Base-by-base conservation (phyloP, 2,113 vertebrate genomes). In the Litocranius walleri region DNA sequence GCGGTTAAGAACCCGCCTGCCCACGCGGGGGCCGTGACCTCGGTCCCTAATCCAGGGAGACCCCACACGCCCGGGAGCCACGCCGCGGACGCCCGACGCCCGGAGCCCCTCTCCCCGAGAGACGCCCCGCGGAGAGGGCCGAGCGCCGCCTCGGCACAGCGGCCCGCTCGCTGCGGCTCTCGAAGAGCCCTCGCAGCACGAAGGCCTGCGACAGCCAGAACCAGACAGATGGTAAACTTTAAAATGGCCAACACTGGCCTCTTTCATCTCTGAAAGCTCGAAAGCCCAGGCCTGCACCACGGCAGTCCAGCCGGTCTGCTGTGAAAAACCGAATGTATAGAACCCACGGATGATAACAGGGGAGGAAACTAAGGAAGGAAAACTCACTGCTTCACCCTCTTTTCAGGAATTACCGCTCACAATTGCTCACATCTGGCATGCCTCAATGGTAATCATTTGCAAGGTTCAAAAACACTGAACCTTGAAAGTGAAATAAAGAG, bases 401-500 rank as follows among this genome's bases (percentile, higher is more conserved):
- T 82, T 92, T 83, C 86, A 91, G 92, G 90, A 94, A 56, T 10
- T 4, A 12, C 61, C 23, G 85, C 84, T 96, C 93, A 62, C 82
- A 91, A 40, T 19, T 59, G 88, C 64, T 88, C 90, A 90, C 96
- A 96, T 83, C 95, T 97, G 96, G 95, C 88, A 92, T 5, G 33
- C 85, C 95, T 97, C 95, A 59, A n/a, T 88, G 91, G 88, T 52
- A 83, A 93, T 84, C 96, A 89, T 61, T 54, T 88, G 95, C 93
- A 78, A 87, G 78, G 83, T 94, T 97, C 90, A 93, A 96, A 97
- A 90, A 95, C 83, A 77, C 14, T 85, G 93, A 97, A 64, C 96
- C 91, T 87, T 94, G 96, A 96, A 97, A 94, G 91, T 91, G 91
- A 98, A 98, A 90, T 94, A 97, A 94, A 93, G 97, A 93, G 94